Percentiles rank a stretch among this genome's conserved stretches.
phyloP scores from a whole-genome alignment of 1,140 invertebrate species.

The Formica exsecta region DNA sequence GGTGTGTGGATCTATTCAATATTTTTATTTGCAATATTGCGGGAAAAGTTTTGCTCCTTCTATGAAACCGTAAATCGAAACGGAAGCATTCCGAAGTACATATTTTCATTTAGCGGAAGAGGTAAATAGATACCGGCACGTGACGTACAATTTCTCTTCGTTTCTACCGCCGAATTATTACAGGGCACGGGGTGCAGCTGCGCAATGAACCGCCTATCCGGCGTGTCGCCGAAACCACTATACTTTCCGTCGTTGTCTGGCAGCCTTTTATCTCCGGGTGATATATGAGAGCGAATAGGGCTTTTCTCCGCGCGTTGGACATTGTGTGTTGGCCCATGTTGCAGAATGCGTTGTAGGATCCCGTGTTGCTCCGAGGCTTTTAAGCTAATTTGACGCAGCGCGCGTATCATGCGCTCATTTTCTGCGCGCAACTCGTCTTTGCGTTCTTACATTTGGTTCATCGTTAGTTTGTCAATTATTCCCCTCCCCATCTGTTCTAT shows the following conservation, averaged over 20 bases:
- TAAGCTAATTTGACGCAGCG: constrained; percentile 71
- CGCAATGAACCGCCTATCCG: constrained; percentile 56
- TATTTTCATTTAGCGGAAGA: constrained; percentile 38
- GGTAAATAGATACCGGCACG: constrained; percentile 44
- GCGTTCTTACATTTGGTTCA: background rate
- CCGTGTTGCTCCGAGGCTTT: constrained; percentile 65
- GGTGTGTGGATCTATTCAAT: no score
- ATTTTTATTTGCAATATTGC: no score
- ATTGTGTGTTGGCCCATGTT: constrained; percentile 22
- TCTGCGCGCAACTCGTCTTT: constrained; percentile 6
- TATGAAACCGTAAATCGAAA: background rate
- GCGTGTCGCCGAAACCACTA: constrained; percentile 74
- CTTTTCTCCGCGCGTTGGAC: constrained; percentile 45
- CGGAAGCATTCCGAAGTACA: background rate
- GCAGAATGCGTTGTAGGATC: constrained; percentile 17
- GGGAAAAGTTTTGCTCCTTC: background rate
- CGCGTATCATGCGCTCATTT: constrained; percentile 20
- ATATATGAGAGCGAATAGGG: constrained; percentile 70
- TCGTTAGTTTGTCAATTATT: background rate
- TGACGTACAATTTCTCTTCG: constrained; percentile 63
- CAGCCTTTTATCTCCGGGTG: constrained; percentile 75
- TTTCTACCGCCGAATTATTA: constrained; percentile 62
- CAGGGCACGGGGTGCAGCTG: constrained; percentile 59
- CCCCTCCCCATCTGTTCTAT: background rate
- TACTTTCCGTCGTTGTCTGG: constrained; percentile 71